Evolutionary conservation across 1,140 invertebrate genomes (phyloP).

Genomic region (Amphibalanus amphitrite): DNA sequence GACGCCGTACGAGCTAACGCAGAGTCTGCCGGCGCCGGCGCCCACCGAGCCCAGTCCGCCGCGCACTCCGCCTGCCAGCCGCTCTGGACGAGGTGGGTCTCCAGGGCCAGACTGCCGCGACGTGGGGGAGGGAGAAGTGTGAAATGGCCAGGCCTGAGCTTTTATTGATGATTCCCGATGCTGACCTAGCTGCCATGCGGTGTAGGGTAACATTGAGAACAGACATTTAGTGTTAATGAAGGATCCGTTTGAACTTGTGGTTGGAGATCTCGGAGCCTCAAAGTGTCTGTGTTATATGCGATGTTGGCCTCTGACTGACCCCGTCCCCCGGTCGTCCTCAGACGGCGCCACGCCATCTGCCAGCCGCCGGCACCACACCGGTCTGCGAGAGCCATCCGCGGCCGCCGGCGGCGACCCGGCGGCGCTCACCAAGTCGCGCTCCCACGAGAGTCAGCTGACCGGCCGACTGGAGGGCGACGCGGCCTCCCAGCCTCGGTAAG

Average conservation of each 20-base stretch:
- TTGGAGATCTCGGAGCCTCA: no score
- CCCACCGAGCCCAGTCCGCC: not conserved
- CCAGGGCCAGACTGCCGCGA: no score
- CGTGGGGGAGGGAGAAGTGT: no score
- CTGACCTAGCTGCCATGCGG: no score
- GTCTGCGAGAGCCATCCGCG: conserved; percentile 24
- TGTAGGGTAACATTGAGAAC: no score
- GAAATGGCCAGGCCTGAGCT: no score
- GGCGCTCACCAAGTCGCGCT: conserved; percentile 68
- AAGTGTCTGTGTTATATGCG: no score
- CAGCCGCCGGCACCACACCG: not conserved
- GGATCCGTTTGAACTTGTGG: no score
- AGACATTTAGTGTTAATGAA: no score
- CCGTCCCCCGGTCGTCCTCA: no score
- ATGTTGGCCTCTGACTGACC: not conserved
- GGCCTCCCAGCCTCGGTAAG: conserved; percentile 10
- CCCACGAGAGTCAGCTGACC: conserved; percentile 73
- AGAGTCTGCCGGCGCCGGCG: not conserved
- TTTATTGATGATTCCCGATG: no score
- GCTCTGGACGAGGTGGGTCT: not conserved
- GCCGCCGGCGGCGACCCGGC: conserved; percentile 40
- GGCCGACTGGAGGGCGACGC: conserved; percentile 32
- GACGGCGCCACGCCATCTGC: not conserved
- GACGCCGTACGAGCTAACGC: not conserved
- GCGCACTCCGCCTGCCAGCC: not conserved